These are phyloP conservation scores for Macropis europaea DNA, from an alignment of 2,888 invertebrate species.

Conservation along the genomic window DNA sequence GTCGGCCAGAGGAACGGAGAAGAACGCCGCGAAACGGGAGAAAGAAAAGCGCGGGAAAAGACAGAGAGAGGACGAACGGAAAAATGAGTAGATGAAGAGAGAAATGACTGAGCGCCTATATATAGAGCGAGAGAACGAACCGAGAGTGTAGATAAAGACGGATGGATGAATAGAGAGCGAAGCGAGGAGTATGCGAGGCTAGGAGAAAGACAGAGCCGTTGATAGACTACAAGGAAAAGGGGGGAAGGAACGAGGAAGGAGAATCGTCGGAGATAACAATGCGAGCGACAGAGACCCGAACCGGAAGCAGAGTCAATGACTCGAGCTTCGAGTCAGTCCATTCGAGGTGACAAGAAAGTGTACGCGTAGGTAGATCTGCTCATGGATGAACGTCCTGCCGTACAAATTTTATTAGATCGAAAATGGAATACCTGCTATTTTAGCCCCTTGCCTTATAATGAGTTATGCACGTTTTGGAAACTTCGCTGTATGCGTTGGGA, in stretches of 20 bases:
- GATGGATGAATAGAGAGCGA: conserved; percentile 26
- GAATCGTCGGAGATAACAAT: conserved; percentile 61
- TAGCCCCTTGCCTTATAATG: neutral
- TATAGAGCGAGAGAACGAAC: conserved; percentile 9
- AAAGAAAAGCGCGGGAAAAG: neutral
- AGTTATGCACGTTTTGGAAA: too few relatives aligned
- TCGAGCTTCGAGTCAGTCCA: conserved; percentile 61
- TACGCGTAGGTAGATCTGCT: conserved; percentile 27
- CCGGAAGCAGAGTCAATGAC: conserved; percentile 76
- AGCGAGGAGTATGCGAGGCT: conserved; percentile 41
- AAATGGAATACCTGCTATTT: conserved; percentile 30
- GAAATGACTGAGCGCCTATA: neutral
- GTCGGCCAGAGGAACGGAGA: neutral
- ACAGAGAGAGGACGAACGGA: conserved; percentile 1
- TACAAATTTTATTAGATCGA: conserved; percentile 41
- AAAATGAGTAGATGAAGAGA: conserved; percentile 13
- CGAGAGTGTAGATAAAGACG: conserved; percentile 23
- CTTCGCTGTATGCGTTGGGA: too few relatives aligned
- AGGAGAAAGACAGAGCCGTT: conserved; percentile 30
- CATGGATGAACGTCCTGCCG: conserved; percentile 18
- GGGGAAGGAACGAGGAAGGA: conserved; percentile 34
- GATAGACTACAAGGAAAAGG: conserved; percentile 31
- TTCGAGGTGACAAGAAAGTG: conserved; percentile 67
- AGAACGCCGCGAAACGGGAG: neutral
- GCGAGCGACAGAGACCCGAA: conserved; percentile 67